A percentile compares a stretch with the other conserved stretches of the same genome.
Evolutionary conservation across 2,888 invertebrate genomes (phyloP).

Genomic region (Polydrusus tereticollis): DNA sequence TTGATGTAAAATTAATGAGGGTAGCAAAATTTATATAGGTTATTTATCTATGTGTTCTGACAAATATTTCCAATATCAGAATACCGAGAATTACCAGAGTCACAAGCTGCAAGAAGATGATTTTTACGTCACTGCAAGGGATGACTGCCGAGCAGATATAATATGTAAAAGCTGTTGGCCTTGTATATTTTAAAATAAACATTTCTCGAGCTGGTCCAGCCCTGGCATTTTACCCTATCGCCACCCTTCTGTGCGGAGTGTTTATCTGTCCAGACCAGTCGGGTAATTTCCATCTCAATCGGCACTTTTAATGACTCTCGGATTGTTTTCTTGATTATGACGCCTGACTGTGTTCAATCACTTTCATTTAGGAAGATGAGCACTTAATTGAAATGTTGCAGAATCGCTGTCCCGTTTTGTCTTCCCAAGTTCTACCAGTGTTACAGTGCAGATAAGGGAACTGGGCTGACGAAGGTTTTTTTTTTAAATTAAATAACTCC

Average conservation of each 20-base stretch:
- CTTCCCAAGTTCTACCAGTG: slow-evolving; percentile 59
- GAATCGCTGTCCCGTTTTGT: slow-evolving; percentile 62
- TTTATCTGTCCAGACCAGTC: slow-evolving; percentile 68
- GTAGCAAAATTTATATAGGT: too few species aligned
- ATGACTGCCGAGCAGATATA: too few species aligned
- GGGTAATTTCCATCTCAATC: slow-evolving; percentile 69
- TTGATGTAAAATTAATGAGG: too few species aligned
- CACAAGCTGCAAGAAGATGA: too few species aligned
- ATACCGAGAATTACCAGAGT: too few species aligned
- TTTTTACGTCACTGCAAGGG: too few species aligned
- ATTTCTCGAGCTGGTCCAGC: slow-evolving; percentile 18
- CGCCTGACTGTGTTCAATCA: slow-evolving; percentile 66
- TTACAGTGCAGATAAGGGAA: slow-evolving; percentile 58
- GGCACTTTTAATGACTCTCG: slow-evolving; percentile 68
- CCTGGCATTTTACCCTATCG: slow-evolving; percentile 38
- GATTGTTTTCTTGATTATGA: slow-evolving; percentile 68
- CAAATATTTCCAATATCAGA: too few species aligned
- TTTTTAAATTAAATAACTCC: slow-evolving; percentile 13
- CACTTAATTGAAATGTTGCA: slow-evolving; percentile 68
- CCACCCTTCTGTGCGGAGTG: slow-evolving; percentile 57
- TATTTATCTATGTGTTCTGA: too few species aligned
- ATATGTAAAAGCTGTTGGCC: too few species aligned
- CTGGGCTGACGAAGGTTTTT: neutral
- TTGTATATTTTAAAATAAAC: neutral
- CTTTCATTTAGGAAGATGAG: slow-evolving; percentile 68